Evolutionary conservation across 2,797 vertebrate species (phyloP).

Genomic region (Betta splendens): DNA sequence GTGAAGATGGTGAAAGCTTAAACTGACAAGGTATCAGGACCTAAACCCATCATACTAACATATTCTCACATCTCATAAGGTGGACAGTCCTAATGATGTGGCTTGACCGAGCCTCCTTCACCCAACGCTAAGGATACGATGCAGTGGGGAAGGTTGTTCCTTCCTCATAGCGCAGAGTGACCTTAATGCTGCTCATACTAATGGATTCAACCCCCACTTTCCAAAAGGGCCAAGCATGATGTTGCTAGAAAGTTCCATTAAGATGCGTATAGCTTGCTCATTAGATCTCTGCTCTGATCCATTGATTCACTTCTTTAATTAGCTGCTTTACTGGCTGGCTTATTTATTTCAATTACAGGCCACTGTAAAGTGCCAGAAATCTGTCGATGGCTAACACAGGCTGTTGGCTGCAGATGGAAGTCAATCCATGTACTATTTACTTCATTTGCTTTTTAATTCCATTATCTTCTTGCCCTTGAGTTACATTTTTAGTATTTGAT

Average conservation of each 20-base stretch:
- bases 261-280: constrained; percentile 23
- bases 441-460: constrained; percentile 44
- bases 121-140: constrained; percentile 3
- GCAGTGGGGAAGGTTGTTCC: constrained; percentile 9
- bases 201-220: constrained; percentile 18
- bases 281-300: constrained; percentile 36
- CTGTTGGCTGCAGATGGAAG: constrained; percentile 26
- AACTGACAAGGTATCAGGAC: neutral
- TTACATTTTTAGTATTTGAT: constrained; percentile 29
- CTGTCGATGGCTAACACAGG: constrained; percentile 32
- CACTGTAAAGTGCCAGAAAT: constrained; percentile 34
- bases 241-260: constrained; percentile 29
- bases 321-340: constrained; percentile 24
- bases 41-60: constrained; percentile 22
- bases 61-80: constrained; percentile 4
- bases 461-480: constrained; percentile 44
- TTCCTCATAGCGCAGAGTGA: constrained; percentile 21
- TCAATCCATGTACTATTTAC: constrained; percentile 37
- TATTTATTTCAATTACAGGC: constrained; percentile 53
- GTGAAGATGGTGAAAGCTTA: too few relatives aligned
- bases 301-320: constrained; percentile 43
- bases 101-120: neutral
- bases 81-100: constrained; percentile 6
- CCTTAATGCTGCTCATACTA: constrained; percentile 6
- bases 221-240: constrained; percentile 10